Percentiles rank a stretch among this genome's conserved stretches.
phyloP scores from a whole-genome alignment of 2,797 vertebrate genomes.

The Gobio occitaniae region DNA sequence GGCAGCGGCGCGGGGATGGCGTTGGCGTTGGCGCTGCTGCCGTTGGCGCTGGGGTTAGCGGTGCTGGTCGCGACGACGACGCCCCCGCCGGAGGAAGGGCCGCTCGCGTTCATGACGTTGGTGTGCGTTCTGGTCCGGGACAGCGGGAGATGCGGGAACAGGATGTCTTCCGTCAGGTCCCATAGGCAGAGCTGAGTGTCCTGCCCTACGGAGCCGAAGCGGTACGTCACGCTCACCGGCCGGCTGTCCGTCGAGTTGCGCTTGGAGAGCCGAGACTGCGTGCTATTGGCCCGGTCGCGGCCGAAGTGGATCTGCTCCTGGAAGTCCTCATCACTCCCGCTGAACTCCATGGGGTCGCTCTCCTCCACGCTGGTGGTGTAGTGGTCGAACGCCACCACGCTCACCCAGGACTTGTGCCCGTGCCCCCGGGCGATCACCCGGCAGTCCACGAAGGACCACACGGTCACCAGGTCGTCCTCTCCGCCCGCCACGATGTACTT shows the following conservation, averaged over 20 bases:
- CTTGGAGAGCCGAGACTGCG: constrained; percentile 94
- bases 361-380: constrained; percentile 97
- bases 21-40: constrained; percentile 81
- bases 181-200: constrained; percentile 97
- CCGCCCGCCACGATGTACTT: constrained; percentile 96
- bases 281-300: constrained; percentile 89
- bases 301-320: constrained; percentile 92
- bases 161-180: constrained; percentile 98
- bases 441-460: constrained; percentile 96
- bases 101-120: constrained; percentile 96
- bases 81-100: constrained; percentile 83
- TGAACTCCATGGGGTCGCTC: constrained; percentile 93
- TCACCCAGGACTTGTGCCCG: constrained; percentile 97
- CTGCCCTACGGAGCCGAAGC: constrained; percentile 97
- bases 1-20: constrained; percentile 88
- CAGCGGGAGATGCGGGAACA: constrained; percentile 95
- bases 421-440: constrained; percentile 94
- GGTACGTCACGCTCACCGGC: constrained; percentile 93
- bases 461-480: constrained; percentile 96
- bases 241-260: constrained; percentile 96
- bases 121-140: constrained; percentile 96
- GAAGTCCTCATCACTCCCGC: constrained; percentile 98
- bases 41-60: constrained; percentile 78
- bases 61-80: constrained; percentile 59
- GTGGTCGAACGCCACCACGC: constrained; percentile 94